Evolutionary conservation across 2,113 vertebrate species (phyloP).

Genomic region (Gymnocephalus cernua): DNA sequence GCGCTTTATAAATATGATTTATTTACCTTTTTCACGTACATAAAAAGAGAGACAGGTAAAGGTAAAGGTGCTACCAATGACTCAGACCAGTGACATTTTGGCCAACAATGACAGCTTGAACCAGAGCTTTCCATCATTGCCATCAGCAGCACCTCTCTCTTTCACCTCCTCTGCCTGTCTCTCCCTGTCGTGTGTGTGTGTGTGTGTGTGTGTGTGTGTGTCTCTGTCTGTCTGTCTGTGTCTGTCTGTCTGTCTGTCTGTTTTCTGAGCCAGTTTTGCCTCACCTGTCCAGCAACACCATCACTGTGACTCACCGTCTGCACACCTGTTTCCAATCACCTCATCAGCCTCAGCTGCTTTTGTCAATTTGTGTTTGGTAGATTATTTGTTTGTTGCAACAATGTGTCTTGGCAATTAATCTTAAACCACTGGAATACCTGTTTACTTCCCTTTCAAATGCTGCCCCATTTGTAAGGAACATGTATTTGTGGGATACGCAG

Average conservation of each 20-base stretch:
- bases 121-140: not conserved
- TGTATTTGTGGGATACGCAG: too few species aligned
- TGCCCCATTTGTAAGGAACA: too few species aligned
- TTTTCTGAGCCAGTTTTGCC: slow-evolving; percentile 17
- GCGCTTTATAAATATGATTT: too few species aligned
- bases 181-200: not conserved
- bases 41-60: too few species aligned
- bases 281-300: slow-evolving; percentile 19
- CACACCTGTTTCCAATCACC: slow-evolving; percentile 26
- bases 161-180: not conserved
- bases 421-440: too few species aligned
- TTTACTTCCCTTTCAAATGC: too few species aligned
- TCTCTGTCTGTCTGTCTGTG: not conserved
- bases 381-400: too few species aligned
- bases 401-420: too few species aligned
- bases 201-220: too few species aligned
- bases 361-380: too few species aligned
- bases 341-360: not conserved
- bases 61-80: not conserved
- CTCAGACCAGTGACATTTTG: not conserved
- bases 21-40: too few species aligned
- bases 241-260: not conserved
- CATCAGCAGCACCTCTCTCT: slow-evolving; percentile 4
- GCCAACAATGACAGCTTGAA: not conserved
- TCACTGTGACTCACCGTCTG: not conserved